Evolutionary conservation across 2,113 vertebrate genomes (phyloP).

Genomic region (Neodontobutis hainanensis): DNA sequence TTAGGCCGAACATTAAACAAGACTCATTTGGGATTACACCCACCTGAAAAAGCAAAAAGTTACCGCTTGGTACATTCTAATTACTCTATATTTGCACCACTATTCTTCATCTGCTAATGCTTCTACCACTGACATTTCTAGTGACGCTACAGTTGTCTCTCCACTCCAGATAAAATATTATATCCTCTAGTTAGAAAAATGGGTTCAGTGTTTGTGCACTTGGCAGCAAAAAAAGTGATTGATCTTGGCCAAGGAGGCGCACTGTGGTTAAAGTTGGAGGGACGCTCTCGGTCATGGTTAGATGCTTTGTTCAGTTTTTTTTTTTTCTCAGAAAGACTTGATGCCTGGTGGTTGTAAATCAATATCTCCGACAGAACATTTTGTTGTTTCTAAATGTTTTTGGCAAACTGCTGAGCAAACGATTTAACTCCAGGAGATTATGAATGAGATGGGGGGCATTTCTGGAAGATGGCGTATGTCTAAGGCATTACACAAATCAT

Average conservation of each 20-base stretch:
- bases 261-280: conserved; percentile 30
- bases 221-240: conserved; percentile 2
- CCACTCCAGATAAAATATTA: background rate
- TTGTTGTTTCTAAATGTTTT: conserved; percentile 23
- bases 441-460: background rate
- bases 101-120: too few species aligned
- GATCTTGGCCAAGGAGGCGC: conserved; percentile 17
- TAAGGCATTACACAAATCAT: background rate
- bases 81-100: too few species aligned
- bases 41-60: conserved; percentile 8
- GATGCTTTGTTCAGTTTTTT: conserved; percentile 21
- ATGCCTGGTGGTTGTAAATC: conserved; percentile 22
- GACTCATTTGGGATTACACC: conserved; percentile 5
- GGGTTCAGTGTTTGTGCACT: background rate
- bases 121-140: too few species aligned
- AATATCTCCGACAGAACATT: conserved; percentile 14
- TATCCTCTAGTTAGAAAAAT: background rate
- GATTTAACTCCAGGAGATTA: background rate
- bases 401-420: conserved; percentile 12
- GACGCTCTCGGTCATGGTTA: conserved; percentile 20
- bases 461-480: background rate
- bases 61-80: background rate
- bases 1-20: conserved; percentile 7
- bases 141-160: background rate
- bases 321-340: background rate